phyloP scores from a whole-genome alignment of 2,797 vertebrate genomes.

The Anas georgica region DNA sequence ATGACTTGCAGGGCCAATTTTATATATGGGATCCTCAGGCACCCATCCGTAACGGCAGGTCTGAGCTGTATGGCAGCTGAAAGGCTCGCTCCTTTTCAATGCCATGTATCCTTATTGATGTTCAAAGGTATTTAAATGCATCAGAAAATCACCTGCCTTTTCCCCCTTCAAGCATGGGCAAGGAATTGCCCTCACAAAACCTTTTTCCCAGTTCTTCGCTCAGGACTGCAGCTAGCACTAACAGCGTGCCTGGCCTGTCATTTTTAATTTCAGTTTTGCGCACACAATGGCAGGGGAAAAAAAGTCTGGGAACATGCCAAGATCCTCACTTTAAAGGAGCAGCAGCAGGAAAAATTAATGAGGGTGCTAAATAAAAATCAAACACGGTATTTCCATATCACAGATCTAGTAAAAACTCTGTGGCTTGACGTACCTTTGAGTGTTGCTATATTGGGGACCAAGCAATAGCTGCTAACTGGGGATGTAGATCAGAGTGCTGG shows the following conservation, averaged over 20 bases:
- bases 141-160: background rate
- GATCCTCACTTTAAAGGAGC: conserved; percentile 29
- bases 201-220: background rate
- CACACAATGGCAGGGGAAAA: conserved; percentile 7
- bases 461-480: conserved; percentile 5
- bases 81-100: background rate
- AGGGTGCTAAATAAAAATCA: conserved; percentile 45
- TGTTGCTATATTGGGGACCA: background rate
- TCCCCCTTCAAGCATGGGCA: background rate
- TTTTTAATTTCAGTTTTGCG: conserved; percentile 24
- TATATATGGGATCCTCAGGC: background rate
- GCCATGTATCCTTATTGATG: background rate
- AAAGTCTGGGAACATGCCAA: conserved; percentile 22
- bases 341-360: conserved; percentile 42
- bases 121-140: background rate
- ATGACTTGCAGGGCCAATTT: background rate
- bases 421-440: conserved; percentile 48
- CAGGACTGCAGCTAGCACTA: background rate
- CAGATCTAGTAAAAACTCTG: conserved; percentile 18
- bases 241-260: background rate
- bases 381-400: conserved; percentile 24
- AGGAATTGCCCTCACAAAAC: background rate
- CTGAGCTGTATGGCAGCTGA: background rate
- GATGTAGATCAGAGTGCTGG: background rate
- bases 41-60: background rate